Evolutionary conservation across 2,888 invertebrate genomes (phyloP), one percentile per base, ranked within the genome.

Genomic region (Clunio marinus): DNA sequence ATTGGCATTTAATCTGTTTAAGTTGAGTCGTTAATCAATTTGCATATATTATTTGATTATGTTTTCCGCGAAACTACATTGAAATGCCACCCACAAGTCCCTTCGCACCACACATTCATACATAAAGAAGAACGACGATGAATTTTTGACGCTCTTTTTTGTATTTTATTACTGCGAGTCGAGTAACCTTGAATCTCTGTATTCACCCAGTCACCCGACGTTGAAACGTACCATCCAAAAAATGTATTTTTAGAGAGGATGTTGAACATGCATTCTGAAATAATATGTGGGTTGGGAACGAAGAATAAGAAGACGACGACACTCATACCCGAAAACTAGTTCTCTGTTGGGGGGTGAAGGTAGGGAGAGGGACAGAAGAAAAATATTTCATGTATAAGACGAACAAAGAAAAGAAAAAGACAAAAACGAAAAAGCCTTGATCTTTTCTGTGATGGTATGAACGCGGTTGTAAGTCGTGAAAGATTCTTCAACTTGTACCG

Each of bases 401-500:
- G 41, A 22, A n/a, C 5, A 5, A 7, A 15, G 51, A 4, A 17
- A 22, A 51, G 3, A 13, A 51, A 51, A 32, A 32, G 7, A 32
- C 35, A 32, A 7, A n/a, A 41, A 41, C 7, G 10, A 41, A 7
- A 15, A 51, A 51, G 22, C 51, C 51, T 51, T 51, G 51, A 51
- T 51, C 51, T 51, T 51, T 51, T 41, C 3, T 51, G 51, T 22
- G 51, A 51, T 51, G 51, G 51, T 51, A 51, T 51, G 51, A 51
- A 22, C 20, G 7, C 51, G 51, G 17, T 13, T 32, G 35, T 5
- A 22, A 51, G 51, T 51, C 35, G 51, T 51, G 51, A 51, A 41
- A 41, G 51, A 51, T 51, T 51, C 51, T 22, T 51, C 51, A 51
- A 51, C 51, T 51, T 22, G 22, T 22, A 51, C 20, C 51, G 51